Conservation (phyloP, 2,888 invertebrate species). For the Deladenus siricidicola region DNA sequence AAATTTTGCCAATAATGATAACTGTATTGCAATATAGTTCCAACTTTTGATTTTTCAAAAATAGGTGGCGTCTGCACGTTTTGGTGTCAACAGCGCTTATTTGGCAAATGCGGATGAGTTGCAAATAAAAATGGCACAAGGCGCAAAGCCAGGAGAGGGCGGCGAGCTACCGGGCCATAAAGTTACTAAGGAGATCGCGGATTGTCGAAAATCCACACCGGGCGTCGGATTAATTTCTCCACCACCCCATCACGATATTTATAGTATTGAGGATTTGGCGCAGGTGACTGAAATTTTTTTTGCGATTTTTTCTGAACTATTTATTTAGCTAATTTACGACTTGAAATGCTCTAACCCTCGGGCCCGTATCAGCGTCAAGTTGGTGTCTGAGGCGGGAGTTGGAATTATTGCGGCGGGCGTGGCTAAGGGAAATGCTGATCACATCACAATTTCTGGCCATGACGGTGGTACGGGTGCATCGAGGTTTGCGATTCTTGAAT, state of each 20-base stretch:
- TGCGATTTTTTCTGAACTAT: conserved; percentile 27
- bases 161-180: conserved; percentile 85
- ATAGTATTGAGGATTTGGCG: conserved; percentile 95
- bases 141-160: conserved; percentile 66
- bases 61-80: conserved; percentile 88
- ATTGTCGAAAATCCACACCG: conserved; percentile 85
- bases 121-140: conserved; percentile 98
- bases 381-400: conserved; percentile 96
- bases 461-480: conserved; percentile 94
- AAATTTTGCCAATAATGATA: neutral
- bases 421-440: conserved; percentile 96
- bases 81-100: conserved; percentile 94
- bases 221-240: conserved; percentile 91
- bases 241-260: conserved; percentile 98
- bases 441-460: conserved; percentile 95
- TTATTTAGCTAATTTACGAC: conserved; percentile 83
- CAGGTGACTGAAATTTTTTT: conserved; percentile 62
- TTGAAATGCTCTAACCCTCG: conserved; percentile 90
- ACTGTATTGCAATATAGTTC: neutral
- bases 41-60: neutral
- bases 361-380: conserved; percentile 89
- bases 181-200: conserved; percentile 85
- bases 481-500: conserved; percentile 23
- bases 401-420: conserved; percentile 98
- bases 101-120: conserved; percentile 93